Conservation (phyloP, 2,797 vertebrate genomes). For the Denticeps clupeoides region DNA sequence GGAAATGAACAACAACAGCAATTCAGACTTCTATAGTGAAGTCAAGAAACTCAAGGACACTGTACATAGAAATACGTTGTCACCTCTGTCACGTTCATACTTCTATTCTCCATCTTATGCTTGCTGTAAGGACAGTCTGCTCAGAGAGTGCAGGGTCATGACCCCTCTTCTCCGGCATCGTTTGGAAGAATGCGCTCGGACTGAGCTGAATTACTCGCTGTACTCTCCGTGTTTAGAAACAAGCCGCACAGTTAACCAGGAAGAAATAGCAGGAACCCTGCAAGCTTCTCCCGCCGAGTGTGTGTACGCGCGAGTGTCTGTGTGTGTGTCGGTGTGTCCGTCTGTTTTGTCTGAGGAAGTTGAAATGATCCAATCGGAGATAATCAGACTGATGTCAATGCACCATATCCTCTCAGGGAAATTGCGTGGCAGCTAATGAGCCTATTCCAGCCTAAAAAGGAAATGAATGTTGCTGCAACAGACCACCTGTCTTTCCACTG, state of each 20-base stretch:
- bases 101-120: too few species aligned
- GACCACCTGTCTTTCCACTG: neutral
- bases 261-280: constrained; percentile 12
- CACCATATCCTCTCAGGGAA: neutral
- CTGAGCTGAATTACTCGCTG: too few species aligned
- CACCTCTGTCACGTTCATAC: too few species aligned
- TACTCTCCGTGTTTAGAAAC: constrained; percentile 7
- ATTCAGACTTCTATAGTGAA: too few species aligned
- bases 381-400: neutral
- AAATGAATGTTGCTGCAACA: neutral
- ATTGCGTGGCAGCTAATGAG: neutral
- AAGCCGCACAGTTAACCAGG: constrained; percentile 10
- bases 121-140: too few species aligned
- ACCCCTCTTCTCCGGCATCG: too few species aligned
- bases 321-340: constrained; percentile 11
- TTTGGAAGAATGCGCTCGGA: too few species aligned
- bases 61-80: too few species aligned
- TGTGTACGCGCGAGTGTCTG: constrained; percentile 10
- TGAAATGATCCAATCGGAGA: neutral
- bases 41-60: too few species aligned
- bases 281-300: constrained; percentile 9
- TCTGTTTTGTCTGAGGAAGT: neutral
- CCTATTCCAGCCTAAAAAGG: neutral
- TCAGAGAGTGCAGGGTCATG: too few species aligned
- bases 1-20: too few species aligned